Conservation (phyloP, 2,888 invertebrate species). For the Selenia dentaria region DNA sequence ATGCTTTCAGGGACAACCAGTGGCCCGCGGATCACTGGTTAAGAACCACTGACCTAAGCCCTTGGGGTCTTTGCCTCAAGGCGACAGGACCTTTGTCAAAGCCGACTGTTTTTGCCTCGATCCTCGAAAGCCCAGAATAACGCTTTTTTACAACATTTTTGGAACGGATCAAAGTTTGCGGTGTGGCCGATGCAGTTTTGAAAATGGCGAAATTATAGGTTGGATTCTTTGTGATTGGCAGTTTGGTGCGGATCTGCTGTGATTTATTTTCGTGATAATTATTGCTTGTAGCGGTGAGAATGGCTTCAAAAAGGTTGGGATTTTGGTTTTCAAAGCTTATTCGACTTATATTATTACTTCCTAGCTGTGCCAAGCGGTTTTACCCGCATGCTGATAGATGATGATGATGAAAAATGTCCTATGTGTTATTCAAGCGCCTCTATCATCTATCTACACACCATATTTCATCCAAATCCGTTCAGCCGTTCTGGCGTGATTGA, state of each 20-base stretch:
- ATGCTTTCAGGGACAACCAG: too few species aligned
- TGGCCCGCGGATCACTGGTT: too few species aligned
- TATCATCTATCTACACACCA: too few species aligned
- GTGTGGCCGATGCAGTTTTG: constrained; percentile 26
- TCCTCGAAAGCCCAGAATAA: constrained; percentile 6
- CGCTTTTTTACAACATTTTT: constrained; percentile 12
- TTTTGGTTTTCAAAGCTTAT: too few species aligned
- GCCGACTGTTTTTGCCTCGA: constrained; percentile 12
- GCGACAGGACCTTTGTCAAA: constrained; percentile 16
- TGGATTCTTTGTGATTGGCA: constrained; percentile 22
- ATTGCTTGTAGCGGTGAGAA: not conserved
- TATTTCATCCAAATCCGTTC: too few species aligned
- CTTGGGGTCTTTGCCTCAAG: not conserved
- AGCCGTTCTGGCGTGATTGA: too few species aligned
- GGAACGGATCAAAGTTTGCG: constrained; percentile 15
- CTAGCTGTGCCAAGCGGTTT: too few species aligned
- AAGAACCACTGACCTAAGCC: too few species aligned
- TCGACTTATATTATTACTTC: too few species aligned
- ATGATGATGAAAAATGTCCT: too few species aligned
- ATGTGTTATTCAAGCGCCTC: not conserved
- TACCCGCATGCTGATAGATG: too few species aligned
- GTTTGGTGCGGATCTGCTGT: constrained; percentile 10
- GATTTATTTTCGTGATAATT: constrained; percentile 19
- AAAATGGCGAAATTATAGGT: constrained; percentile 31
- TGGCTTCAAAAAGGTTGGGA: not conserved